A percentile compares a stretch with the other conserved stretches of the same genome.
Conservation (phyloP, 2,888 invertebrate genomes). For the Platycnemis pennipes region DNA sequence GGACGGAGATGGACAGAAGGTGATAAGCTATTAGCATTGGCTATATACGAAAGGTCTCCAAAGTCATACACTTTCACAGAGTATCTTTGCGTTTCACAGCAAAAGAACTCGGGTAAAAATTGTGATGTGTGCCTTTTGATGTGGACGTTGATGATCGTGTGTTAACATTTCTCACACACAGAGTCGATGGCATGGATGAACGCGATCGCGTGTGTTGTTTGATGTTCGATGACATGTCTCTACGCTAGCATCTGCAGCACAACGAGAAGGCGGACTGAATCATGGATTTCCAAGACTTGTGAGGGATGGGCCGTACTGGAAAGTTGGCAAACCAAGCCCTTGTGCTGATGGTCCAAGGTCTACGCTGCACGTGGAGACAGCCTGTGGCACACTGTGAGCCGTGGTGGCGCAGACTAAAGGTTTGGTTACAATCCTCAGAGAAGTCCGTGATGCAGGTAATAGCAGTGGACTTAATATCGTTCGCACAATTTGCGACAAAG, state of each 20-base stretch:
- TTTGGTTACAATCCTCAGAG: background rate
- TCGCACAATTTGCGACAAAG: constrained; percentile 44
- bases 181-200: constrained; percentile 46
- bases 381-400: constrained; percentile 60
- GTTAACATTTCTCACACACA: constrained; percentile 34
- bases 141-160: constrained; percentile 54
- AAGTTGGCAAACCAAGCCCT: constrained; percentile 66
- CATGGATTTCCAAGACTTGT: constrained; percentile 38
- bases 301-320: constrained; percentile 34
- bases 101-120: constrained; percentile 30
- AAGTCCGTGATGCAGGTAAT: background rate
- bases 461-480: constrained; percentile 22
- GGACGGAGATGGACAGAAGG: no score
- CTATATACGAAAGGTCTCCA: background rate
- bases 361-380: constrained; percentile 40
- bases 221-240: constrained; percentile 68
- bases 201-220: constrained; percentile 46
- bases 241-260: constrained; percentile 34
- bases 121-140: constrained; percentile 20
- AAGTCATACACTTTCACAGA: constrained; percentile 42
- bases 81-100: constrained; percentile 49
- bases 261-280: background rate
- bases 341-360: constrained; percentile 40
- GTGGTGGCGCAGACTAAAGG: background rate
- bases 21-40: no score